phyloP scores from a whole-genome alignment of 1,140 invertebrate genomes.

The Nebria ingens region DNA sequence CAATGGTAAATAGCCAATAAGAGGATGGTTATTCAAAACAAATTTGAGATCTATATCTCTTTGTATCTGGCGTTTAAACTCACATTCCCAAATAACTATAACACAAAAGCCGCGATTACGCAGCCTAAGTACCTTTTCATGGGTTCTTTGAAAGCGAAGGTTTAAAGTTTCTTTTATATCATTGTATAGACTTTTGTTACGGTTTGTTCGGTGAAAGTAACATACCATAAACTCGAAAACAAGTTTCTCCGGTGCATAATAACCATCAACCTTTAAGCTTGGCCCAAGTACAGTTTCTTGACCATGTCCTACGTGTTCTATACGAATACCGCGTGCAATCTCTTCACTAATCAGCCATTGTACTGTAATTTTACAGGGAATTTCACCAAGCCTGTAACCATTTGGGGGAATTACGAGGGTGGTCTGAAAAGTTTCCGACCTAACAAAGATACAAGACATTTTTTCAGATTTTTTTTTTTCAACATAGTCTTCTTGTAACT shows the following conservation, averaged over 20 bases:
- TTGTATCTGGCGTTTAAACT: no score
- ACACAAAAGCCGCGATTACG: no score
- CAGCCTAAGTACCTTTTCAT: no score
- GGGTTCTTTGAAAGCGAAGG: background rate
- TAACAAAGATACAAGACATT: no score
- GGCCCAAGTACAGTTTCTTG: background rate
- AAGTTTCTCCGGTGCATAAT: background rate
- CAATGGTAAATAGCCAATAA: no score
- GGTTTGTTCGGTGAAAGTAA: background rate
- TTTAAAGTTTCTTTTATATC: background rate
- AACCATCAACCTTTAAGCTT: background rate
- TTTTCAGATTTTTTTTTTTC: no score
- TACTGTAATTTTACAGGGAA: background rate
- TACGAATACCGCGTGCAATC: background rate
- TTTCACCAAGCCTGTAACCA: background rate
- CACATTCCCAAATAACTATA: no score
- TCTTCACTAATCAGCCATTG: background rate
- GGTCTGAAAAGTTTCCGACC: no score
- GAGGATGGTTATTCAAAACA: no score
- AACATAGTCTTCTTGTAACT: no score
- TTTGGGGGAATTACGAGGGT: background rate
- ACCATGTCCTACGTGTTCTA: background rate
- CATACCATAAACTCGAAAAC: background rate
- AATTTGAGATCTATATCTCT: no score
- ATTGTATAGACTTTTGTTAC: background rate